These are phyloP conservation scores for Psittacula echo DNA, from an alignment of 2,797 vertebrate species.

Conservation along the genomic window DNA sequence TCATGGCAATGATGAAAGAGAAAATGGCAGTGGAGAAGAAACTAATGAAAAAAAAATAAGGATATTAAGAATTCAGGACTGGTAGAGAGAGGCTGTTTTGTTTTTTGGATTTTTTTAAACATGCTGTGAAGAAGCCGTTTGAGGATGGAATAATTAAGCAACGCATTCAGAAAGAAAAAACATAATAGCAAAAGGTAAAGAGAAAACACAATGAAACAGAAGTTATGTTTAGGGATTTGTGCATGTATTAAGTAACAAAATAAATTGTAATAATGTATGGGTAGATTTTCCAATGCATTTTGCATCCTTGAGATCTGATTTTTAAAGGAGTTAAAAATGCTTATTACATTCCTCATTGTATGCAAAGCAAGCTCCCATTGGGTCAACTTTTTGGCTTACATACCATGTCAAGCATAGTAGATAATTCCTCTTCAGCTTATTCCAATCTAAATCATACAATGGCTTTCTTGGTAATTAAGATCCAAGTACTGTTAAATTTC, in stretches of 20 bases:
- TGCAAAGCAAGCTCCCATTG: not conserved
- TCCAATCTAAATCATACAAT: conserved; percentile 35
- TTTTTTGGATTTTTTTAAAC: not conserved
- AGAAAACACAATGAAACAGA: not conserved
- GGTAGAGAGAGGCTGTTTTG: not conserved
- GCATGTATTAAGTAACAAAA: not conserved
- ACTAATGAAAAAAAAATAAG: not conserved
- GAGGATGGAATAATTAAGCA: conserved; percentile 3
- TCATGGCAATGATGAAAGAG: not conserved
- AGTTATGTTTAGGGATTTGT: not conserved
- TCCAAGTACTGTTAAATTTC: conserved; percentile 31
- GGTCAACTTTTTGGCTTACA: not conserved
- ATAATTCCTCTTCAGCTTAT: not conserved
- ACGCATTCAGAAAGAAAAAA: not conserved
- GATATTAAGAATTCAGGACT: not conserved
- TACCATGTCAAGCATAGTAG: not conserved
- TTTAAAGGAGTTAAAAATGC: not conserved
- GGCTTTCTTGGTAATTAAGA: conserved; percentile 41
- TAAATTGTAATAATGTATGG: not conserved
- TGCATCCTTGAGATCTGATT: not conserved
- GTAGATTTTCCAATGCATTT: not conserved
- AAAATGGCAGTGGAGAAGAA: not conserved
- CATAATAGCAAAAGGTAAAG: not conserved
- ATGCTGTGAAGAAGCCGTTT: not conserved
- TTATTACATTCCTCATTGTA: not conserved